Base-by-base conservation (phyloP, 2,113 vertebrate genomes). In the Hypanus sabinus region DNA sequence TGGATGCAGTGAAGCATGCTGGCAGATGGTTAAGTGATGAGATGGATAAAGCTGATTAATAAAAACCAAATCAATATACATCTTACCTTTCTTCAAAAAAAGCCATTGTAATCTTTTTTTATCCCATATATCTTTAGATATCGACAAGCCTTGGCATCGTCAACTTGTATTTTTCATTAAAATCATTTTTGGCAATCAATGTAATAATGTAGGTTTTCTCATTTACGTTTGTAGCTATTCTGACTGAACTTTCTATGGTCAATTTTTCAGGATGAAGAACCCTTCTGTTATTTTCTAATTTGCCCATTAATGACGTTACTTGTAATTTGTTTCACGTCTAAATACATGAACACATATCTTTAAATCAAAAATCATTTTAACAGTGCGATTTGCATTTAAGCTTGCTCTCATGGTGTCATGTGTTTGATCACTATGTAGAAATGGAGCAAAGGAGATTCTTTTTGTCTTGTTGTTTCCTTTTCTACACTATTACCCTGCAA, bases 1-100 rank as follows among this genome's bases (percentile, higher is more conserved):
- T 87, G 83, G 57, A 27, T 18, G 83, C 46, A 57, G 55, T 87
- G 46, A 87, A 57, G 22, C 83, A 57, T 60, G 38, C 36, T 46
- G 80, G 14, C 80, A 83, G 46, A 55, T 55, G 16, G 38, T 55
- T 83, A 55, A 12, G 38, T 83, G 46, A 55, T 57, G 57, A 88
- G 55, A 62, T 88, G 55, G 57, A 88, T 88, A 88, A 30, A 30
- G 85, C 57, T n/a, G 85, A 38, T 90, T 36, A 91, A 91, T 70
- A 91, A 68, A 73, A 91, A 36, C 85, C 55, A 70, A 70, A 70
- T 91, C 62, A 91, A 91, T 91, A 70, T 91, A 36, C 30, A 91
- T 38, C 62, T 33, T 73, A 22, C 20, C 5, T 20, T 65, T 11
- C 5, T 20, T 65, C 8, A 73, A 5, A 73, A 73, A 73, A 73